Percentiles rank a stretch among this genome's conserved stretches.
phyloP scores from a whole-genome alignment of 2,797 vertebrate genomes.

The Podarcis lilfordi region DNA sequence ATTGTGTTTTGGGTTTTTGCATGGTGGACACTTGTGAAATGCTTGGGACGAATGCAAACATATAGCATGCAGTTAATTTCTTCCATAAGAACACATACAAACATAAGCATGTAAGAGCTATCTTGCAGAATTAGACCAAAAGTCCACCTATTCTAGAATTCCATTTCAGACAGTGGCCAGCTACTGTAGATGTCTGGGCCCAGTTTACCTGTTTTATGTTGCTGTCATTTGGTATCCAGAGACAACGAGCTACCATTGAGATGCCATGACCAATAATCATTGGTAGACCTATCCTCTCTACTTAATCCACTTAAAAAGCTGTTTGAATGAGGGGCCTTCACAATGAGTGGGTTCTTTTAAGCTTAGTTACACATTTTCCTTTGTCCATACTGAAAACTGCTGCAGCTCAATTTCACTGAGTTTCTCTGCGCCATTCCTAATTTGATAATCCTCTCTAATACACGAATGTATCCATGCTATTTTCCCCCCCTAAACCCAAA shows the following conservation, averaged over 20 bases:
- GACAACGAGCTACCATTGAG: neutral
- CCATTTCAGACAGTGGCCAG: no score
- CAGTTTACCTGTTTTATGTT: no score
- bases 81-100: neutral
- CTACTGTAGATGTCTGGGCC: no score
- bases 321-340: neutral
- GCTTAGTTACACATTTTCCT: neutral
- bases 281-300: neutral
- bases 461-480: neutral
- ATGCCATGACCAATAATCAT: neutral
- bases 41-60: neutral
- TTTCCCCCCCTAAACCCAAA: neutral
- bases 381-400: neutral
- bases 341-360: no score
- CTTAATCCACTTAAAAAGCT: neutral
- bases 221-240: neutral
- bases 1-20: neutral
- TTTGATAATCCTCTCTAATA: neutral
- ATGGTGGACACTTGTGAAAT: neutral
- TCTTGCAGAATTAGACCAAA: neutral
- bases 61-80: neutral
- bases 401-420: neutral
- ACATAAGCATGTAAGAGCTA: neutral
- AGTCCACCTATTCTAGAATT: neutral
- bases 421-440: neutral